Evolutionary conservation across 2,888 invertebrate species (phyloP).

Genomic region (Hemaris fuciformis): DNA sequence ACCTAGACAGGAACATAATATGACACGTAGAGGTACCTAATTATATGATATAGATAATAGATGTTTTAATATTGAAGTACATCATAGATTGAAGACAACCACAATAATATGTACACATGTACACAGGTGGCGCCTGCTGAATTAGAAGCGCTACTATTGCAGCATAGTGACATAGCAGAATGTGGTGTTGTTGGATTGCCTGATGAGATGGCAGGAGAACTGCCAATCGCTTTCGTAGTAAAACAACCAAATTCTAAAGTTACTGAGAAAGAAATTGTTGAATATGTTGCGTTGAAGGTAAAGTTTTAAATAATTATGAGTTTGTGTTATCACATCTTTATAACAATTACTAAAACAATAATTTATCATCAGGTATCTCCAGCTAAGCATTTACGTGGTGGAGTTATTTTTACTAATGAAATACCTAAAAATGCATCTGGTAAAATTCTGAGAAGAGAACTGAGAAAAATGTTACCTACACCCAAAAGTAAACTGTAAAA

Average conservation of each 20-base stretch:
- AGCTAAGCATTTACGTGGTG: constrained; percentile 88
- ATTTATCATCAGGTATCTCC: constrained; percentile 81
- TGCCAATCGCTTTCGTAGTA: constrained; percentile 89
- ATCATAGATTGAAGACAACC: no score
- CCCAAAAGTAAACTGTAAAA: constrained; percentile 63
- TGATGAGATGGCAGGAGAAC: constrained; percentile 87
- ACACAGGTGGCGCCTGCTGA: constrained; percentile 90
- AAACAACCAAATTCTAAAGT: constrained; percentile 74
- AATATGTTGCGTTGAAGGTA: constrained; percentile 76
- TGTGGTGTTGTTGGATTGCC: constrained; percentile 91
- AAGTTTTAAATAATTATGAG: neutral
- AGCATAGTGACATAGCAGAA: constrained; percentile 86
- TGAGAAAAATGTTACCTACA: constrained; percentile 65
- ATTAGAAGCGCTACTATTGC: constrained; percentile 89
- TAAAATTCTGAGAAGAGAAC: constrained; percentile 86
- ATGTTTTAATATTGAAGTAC: no score
- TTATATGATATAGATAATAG: no score
- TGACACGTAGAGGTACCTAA: no score
- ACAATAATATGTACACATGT: neutral
- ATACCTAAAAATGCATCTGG: constrained; percentile 90
- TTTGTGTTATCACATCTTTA: neutral
- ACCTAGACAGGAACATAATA: no score
- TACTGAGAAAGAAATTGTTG: constrained; percentile 79
- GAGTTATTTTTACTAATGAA: constrained; percentile 86
- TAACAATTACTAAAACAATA: neutral